phyloP scores from a whole-genome alignment of 2,113 vertebrate genomes.

The Halcyon senegalensis region DNA sequence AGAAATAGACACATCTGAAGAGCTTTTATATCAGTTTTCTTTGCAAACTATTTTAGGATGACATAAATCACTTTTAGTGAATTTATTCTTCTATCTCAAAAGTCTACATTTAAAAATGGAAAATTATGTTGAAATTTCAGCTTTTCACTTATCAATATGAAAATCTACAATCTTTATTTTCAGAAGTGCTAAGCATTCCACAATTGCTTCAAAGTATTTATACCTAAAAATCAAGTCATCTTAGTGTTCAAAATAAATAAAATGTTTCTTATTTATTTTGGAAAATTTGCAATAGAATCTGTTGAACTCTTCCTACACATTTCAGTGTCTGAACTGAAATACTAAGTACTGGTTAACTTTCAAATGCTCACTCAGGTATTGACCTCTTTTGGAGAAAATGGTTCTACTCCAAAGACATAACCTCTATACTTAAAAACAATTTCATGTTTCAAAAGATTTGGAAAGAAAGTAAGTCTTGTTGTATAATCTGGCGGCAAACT shows the following conservation, averaged over 20 bases:
- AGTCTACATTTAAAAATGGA: neutral
- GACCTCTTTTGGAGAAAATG: neutral
- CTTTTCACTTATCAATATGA: neutral
- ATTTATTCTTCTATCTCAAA: neutral
- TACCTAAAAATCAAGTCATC: neutral
- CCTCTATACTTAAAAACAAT: neutral
- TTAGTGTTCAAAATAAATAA: neutral
- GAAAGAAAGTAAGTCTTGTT: neutral
- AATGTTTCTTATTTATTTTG: neutral
- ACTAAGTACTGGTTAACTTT: neutral
- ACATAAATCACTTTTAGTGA: neutral
- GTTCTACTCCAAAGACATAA: neutral
- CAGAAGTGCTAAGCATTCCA: neutral
- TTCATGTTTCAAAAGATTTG: neutral
- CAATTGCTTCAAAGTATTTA: neutral
- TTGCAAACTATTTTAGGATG: neutral
- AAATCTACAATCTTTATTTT: neutral
- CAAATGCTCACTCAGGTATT: neutral
- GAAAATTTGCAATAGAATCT: neutral
- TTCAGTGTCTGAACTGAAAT: neutral
- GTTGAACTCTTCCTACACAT: neutral
- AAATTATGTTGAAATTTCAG: neutral
- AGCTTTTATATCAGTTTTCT: neutral
- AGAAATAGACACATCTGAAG: neutral
- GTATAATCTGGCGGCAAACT: neutral